phyloP scores from a whole-genome alignment of 2,888 invertebrate genomes.

The Drosophila parthenogenetica region DNA sequence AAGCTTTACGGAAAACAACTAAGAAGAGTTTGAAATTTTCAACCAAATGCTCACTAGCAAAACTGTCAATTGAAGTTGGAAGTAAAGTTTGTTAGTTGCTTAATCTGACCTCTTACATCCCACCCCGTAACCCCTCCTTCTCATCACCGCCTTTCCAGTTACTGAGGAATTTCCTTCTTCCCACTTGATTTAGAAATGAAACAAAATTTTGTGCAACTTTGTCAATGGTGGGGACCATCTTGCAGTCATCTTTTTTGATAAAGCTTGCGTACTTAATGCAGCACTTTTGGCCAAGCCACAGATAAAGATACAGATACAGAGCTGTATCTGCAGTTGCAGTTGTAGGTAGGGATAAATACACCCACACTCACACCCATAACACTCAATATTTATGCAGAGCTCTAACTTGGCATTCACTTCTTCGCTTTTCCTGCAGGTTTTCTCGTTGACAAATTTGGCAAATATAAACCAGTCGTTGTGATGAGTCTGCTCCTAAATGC shows the following conservation, averaged over 20 bases:
- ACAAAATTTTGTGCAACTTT: constrained; percentile 44
- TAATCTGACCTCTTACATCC: constrained; percentile 17
- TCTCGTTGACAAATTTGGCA: constrained; percentile 94
- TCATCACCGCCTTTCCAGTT: too few species aligned
- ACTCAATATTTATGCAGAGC: constrained; percentile 26
- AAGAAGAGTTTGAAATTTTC: constrained; percentile 14
- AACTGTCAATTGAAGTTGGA: constrained; percentile 25
- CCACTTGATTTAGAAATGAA: constrained; percentile 5
- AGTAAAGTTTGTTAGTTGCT: constrained; percentile 16
- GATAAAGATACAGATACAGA: constrained; percentile 4
- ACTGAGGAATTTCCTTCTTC: too few species aligned
- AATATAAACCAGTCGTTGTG: constrained; percentile 93
- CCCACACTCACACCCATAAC: not conserved
- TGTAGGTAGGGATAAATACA: constrained; percentile 2
- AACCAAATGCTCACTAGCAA: constrained; percentile 16
- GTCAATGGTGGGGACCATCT: constrained; percentile 39
- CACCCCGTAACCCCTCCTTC: too few species aligned
- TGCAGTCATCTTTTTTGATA: constrained; percentile 48
- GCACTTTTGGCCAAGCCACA: constrained; percentile 30
- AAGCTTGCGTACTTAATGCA: constrained; percentile 48
- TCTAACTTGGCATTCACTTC: constrained; percentile 14
- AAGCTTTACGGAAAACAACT: constrained; percentile 1
- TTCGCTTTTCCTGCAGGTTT: constrained; percentile 86
- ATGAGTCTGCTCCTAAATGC: constrained; percentile 91
- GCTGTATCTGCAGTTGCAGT: constrained; percentile 7